These are phyloP conservation scores for Oryctolagus cuniculus DNA, from an alignment of 2,113 vertebrate genomes.

Conservation along the genomic window DNA sequence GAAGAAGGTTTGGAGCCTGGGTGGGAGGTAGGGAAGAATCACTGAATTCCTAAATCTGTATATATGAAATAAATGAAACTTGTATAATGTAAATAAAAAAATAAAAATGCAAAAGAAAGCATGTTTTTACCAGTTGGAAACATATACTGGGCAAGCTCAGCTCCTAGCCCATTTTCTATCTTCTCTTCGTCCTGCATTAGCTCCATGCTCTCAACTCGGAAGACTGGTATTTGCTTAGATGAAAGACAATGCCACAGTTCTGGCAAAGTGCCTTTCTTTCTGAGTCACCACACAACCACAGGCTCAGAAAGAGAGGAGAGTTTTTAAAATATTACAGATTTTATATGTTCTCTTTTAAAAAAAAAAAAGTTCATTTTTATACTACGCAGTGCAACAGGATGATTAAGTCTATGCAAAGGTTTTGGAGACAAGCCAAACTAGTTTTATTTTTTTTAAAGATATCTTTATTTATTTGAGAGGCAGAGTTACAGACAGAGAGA, in stretches of 20 bases:
- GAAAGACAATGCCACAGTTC: not conserved
- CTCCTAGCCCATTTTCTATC: not conserved
- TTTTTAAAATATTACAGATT: slow-evolving; percentile 30
- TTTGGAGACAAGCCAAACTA: not conserved
- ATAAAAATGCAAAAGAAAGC: not conserved
- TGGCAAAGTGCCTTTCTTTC: slow-evolving; percentile 19
- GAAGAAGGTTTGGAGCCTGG: no score
- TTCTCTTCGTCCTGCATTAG: not conserved
- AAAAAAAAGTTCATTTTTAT: not conserved
- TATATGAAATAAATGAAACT: no score
- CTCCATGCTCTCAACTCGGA: not conserved
- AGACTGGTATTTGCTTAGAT: not conserved
- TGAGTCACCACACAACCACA: not conserved
- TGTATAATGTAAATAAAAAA: no score
- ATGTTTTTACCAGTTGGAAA: not conserved
- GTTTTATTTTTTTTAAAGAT: not conserved
- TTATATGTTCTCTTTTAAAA: not conserved
- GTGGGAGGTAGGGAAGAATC: no score
- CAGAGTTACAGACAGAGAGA: no score
- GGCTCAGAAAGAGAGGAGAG: not conserved
- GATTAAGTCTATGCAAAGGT: not conserved
- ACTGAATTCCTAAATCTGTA: no score
- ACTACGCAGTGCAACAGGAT: not conserved
- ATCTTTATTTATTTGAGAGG: no score
- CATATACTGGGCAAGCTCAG: not conserved